Evolutionary conservation across 2,888 invertebrate species (phyloP).

Genomic region (Altica lythri): DNA sequence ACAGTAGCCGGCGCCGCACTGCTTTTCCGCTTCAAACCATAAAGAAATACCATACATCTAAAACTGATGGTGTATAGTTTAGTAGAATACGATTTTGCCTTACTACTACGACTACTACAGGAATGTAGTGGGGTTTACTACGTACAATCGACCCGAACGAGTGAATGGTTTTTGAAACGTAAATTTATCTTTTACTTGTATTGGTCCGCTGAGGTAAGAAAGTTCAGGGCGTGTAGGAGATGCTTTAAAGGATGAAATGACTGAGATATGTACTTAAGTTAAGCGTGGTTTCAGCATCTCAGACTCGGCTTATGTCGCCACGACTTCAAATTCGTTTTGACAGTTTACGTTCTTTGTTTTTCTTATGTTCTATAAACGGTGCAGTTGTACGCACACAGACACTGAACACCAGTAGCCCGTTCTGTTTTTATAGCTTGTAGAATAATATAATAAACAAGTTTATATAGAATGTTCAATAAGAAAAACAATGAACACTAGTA

Average conservation of each 20-base stretch:
- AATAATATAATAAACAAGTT: too few species aligned
- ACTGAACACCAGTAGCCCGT: too few species aligned
- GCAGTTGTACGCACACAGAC: too few species aligned
- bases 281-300: too few species aligned
- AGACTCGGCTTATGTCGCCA: too few species aligned
- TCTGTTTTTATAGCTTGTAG: too few species aligned
- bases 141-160: conserved; percentile 47
- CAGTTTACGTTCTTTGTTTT: neutral
- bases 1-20: conserved; percentile 35
- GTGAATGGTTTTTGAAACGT: neutral
- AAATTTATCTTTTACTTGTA: conserved; percentile 1
- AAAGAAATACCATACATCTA: conserved; percentile 35
- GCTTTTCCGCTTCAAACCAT: conserved; percentile 23
- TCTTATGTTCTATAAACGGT: too few species aligned
- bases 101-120: conserved; percentile 53
- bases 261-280: conserved; percentile 34
- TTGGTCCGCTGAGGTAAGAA: conserved; percentile 51
- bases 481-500: too few species aligned
- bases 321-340: neutral
- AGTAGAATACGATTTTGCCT: conserved; percentile 37
- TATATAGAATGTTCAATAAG: too few species aligned
- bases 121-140: conserved; percentile 56
- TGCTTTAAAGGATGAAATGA: conserved; percentile 47
- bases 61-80: conserved; percentile 40
- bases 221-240: conserved; percentile 56